Percentiles rank a stretch among this genome's conserved stretches.
Evolutionary conservation across 2,888 invertebrate species (phyloP).

Genomic region (Nomada flava): DNA sequence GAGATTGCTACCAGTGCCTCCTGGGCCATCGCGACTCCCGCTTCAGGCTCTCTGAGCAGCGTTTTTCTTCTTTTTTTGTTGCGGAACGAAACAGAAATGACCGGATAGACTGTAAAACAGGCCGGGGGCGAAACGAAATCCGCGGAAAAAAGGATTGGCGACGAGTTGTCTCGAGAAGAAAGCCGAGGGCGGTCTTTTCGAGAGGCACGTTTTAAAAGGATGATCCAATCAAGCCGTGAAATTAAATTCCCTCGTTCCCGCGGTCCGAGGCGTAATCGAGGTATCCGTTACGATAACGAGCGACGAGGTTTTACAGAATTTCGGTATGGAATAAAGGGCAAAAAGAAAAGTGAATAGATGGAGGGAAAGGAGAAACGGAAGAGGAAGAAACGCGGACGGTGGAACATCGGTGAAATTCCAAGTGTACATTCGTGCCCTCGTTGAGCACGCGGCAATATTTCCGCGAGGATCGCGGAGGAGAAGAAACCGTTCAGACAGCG

Average conservation of each 20-base stretch:
- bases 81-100: neutral
- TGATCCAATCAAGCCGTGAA: constrained; percentile 29
- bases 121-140: neutral
- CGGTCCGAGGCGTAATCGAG: constrained; percentile 24
- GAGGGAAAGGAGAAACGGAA: neutral
- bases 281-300: constrained; percentile 35
- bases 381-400: neutral
- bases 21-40: constrained; percentile 8
- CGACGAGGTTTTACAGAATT: neutral
- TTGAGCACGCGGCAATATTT: constrained; percentile 22
- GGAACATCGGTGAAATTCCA: constrained; percentile 26
- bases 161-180: neutral
- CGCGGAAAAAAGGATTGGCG: too few relatives aligned
- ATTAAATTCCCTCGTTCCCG: constrained; percentile 29
- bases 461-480: constrained; percentile 1
- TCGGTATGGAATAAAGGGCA: neutral
- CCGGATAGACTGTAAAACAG: neutral
- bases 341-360: too few relatives aligned
- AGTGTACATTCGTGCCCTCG: neutral
- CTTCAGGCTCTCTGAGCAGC: neutral
- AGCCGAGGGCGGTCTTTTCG: neutral
- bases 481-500: constrained; percentile 10
- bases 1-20: constrained; percentile 23
- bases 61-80: neutral
- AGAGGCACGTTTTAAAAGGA: constrained; percentile 8